phyloP scores from a whole-genome alignment of 1,140 invertebrate genomes.

The Trypoxylus dichotomus region DNA sequence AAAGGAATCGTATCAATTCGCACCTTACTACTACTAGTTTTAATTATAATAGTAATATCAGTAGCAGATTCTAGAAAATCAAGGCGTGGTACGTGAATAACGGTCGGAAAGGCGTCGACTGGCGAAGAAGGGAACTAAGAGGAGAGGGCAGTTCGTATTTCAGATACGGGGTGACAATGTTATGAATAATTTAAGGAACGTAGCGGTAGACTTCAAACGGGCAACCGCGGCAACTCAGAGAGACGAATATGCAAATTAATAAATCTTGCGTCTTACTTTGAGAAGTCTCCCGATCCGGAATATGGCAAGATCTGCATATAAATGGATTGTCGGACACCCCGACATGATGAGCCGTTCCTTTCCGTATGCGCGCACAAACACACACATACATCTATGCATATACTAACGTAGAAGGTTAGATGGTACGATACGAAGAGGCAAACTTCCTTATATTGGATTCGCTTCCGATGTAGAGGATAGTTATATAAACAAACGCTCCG shows the following conservation, averaged over 20 bases:
- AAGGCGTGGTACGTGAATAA: not conserved
- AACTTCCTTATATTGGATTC: constrained; percentile 15
- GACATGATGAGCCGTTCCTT: not conserved
- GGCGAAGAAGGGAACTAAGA: not conserved
- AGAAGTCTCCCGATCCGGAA: constrained; percentile 41
- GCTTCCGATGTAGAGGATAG: not conserved
- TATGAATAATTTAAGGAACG: constrained; percentile 49
- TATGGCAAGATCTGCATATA: constrained; percentile 47
- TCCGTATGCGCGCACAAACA: not conserved
- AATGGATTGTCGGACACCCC: constrained; percentile 37
- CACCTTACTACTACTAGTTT: too few species aligned
- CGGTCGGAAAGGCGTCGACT: not conserved
- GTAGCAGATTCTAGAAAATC: not conserved
- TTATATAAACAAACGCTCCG: not conserved
- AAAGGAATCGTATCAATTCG: too few species aligned
- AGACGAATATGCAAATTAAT: constrained; percentile 51
- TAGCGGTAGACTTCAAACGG: constrained; percentile 46
- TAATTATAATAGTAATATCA: not conserved
- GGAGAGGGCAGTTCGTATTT: constrained; percentile 21
- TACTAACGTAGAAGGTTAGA: not conserved
- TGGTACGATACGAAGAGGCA: not conserved
- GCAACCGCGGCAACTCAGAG: constrained; percentile 31
- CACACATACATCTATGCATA: too few species aligned
- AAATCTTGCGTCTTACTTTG: constrained; percentile 50
- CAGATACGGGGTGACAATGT: constrained; percentile 44